Evolutionary conservation across 2,797 vertebrate species (phyloP).

Genomic region (Coregonus suidteri): DNA sequence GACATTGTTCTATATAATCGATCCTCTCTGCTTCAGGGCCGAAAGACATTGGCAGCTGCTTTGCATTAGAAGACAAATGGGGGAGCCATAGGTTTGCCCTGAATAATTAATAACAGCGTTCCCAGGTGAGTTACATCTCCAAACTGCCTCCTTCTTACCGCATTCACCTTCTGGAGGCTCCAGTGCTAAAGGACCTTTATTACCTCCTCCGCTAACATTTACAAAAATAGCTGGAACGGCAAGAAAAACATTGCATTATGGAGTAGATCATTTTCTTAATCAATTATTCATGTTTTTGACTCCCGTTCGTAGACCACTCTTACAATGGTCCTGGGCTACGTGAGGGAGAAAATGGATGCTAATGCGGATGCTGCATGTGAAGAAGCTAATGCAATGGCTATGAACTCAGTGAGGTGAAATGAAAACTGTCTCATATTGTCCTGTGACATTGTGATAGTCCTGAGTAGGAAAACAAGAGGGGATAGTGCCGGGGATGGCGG

Average conservation of each 20-base stretch:
- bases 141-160: conserved; percentile 37
- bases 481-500: background rate
- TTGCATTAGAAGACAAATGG: conserved; percentile 63
- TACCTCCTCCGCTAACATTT: conserved; percentile 35
- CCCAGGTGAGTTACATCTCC: conserved; percentile 47
- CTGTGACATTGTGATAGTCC: background rate
- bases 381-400: conserved; percentile 32
- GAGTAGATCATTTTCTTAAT: conserved; percentile 59
- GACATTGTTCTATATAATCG: conserved; percentile 51
- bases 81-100: conserved; percentile 44
- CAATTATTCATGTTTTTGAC: conserved; percentile 62
- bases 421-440: conserved; percentile 20
- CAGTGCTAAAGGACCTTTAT: background rate
- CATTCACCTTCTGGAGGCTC: background rate
- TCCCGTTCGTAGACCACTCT: conserved; percentile 43
- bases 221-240: conserved; percentile 62
- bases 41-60: conserved; percentile 53
- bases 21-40: conserved; percentile 44
- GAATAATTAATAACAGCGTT: conserved; percentile 63
- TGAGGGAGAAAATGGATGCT: conserved; percentile 26
- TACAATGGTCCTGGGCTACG: conserved; percentile 41
- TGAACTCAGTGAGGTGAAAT: conserved; percentile 42
- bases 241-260: conserved; percentile 59
- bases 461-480: background rate
- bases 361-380: conserved; percentile 37